These are phyloP conservation scores for Seira musarum DNA, from an alignment of 2,888 invertebrate species.

Conservation along the genomic window DNA sequence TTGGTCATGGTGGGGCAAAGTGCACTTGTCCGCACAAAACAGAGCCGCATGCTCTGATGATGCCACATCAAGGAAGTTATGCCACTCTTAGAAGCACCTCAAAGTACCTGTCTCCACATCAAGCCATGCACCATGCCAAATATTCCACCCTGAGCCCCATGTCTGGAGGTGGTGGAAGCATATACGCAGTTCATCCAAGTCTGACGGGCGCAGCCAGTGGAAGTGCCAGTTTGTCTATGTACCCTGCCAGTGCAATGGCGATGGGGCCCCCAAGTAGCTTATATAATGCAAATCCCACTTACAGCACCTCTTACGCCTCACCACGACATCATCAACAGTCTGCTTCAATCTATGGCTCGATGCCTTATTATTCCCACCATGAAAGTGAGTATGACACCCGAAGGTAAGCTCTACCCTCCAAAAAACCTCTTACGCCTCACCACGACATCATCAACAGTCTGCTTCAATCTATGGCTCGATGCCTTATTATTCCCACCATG, in stretches of 20 bases:
- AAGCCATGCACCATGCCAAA: conserved; percentile 54
- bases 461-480: conserved; percentile 64
- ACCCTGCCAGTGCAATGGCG: conserved; percentile 49
- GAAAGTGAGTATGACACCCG: conserved; percentile 67
- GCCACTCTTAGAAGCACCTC: conserved; percentile 43
- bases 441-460: conserved; percentile 55
- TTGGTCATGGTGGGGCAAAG: conserved; percentile 70
- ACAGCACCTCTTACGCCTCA: conserved; percentile 55
- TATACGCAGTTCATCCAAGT: conserved; percentile 62
- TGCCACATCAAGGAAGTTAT: conserved; percentile 48
- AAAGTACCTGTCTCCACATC: conserved; percentile 49
- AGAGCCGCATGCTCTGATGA: conserved; percentile 71
- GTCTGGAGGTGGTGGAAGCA: conserved; percentile 53
- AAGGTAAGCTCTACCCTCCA: conserved; percentile 39
- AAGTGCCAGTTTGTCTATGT: conserved; percentile 56
- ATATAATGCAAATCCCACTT: conserved; percentile 58
- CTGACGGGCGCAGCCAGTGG: conserved; percentile 48
- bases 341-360: conserved; percentile 62
- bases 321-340: conserved; percentile 56
- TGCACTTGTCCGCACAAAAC: conserved; percentile 69
- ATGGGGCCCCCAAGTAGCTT: conserved; percentile 55
- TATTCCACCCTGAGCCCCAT: conserved; percentile 51
- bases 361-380: conserved; percentile 68
- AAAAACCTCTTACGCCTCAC: conserved; percentile 48
- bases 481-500: conserved; percentile 68